Conservation (phyloP, 2,888 invertebrate genomes). For the Platycnemis pennipes region DNA sequence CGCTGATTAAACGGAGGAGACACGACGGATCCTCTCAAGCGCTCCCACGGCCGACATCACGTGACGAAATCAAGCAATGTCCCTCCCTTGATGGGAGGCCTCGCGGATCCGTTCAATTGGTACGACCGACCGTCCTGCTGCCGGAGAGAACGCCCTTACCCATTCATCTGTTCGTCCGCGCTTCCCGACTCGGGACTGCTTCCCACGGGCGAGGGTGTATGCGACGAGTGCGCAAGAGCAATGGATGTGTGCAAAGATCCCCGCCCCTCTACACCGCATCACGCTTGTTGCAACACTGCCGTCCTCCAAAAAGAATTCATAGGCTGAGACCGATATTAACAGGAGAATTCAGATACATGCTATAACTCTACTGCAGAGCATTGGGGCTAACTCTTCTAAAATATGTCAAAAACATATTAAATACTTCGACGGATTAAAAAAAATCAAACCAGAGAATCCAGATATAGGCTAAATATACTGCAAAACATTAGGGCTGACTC, state of each 20-base stretch:
- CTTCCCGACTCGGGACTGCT: not conserved
- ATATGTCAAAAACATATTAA: no score
- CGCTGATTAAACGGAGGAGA: not conserved
- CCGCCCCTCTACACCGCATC: not conserved
- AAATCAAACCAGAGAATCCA: no score
- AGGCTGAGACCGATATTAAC: no score
- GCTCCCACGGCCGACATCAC: not conserved
- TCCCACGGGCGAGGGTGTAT: not conserved
- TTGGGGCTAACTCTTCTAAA: no score
- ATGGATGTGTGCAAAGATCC: not conserved
- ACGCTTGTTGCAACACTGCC: not conserved
- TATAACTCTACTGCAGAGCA: no score
- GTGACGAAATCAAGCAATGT: constrained; percentile 17
- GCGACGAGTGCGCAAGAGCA: not conserved
- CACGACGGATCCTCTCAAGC: not conserved
- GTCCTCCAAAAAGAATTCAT: no score
- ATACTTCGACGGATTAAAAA: no score
- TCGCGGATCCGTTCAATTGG: constrained; percentile 8
- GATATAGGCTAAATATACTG: no score
- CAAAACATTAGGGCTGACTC: no score
- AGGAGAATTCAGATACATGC: no score
- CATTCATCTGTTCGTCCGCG: not conserved
- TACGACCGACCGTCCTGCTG: not conserved
- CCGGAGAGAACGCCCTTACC: not conserved
- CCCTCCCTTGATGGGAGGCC: not conserved